Percentiles rank a stretch among this genome's conserved stretches.
phyloP scores from a whole-genome alignment of 2,113 vertebrate species.

The Ctenodactylus gundi region DNA sequence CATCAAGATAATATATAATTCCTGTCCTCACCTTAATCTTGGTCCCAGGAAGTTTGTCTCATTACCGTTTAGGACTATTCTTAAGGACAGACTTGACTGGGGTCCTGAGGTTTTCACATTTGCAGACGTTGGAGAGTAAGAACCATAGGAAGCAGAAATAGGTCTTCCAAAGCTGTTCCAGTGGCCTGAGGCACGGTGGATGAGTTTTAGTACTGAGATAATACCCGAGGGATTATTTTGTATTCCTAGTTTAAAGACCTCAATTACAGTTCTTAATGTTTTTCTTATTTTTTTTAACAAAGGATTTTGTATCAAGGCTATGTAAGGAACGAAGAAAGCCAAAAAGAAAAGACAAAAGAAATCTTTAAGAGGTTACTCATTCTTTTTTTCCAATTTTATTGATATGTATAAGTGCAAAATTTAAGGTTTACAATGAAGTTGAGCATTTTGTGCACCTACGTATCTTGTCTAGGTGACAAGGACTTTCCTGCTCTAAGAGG shows the following conservation, averaged over 20 bases:
- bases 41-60: background rate
- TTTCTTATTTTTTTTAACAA: background rate
- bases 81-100: background rate
- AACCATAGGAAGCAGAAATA: background rate
- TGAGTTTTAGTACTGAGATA: slow-evolving; percentile 44
- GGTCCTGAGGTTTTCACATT: background rate
- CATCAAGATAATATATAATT: background rate
- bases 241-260: slow-evolving; percentile 35
- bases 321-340: slow-evolving; percentile 18
- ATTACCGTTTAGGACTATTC: background rate
- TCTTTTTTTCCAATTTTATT: background rate
- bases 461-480: too few relatives aligned
- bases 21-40: background rate
- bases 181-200: background rate
- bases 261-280: slow-evolving; percentile 33
- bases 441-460: too few relatives aligned
- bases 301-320: slow-evolving; percentile 23
- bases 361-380: background rate
- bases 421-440: too few relatives aligned
- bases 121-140: slow-evolving; percentile 8
- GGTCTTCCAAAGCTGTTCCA: slow-evolving; percentile 2
- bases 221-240: slow-evolving; percentile 23
- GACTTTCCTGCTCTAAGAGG: too few relatives aligned
- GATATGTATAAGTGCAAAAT: too few relatives aligned
- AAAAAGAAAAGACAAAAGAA: slow-evolving; percentile 3